Evolutionary conservation across 1,140 invertebrate genomes (phyloP).

Genomic region (Eriocheir sinensis): DNA sequence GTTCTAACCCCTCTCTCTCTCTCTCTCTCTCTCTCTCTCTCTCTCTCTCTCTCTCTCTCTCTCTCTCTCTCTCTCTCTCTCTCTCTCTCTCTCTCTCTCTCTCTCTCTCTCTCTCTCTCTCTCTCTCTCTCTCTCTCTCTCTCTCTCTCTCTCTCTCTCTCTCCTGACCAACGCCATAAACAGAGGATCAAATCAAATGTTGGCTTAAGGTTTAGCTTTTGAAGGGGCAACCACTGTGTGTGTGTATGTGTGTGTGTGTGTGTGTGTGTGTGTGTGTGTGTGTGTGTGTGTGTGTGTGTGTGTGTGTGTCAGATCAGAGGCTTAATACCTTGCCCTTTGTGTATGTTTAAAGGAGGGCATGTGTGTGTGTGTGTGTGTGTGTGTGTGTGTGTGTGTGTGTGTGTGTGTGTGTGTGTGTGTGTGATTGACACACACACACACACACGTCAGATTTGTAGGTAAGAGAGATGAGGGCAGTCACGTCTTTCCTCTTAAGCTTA

Average conservation of each 20-base stretch:
- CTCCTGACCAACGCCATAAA: not conserved
- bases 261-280: slow-evolving; percentile 40
- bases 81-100: no score
- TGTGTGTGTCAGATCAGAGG: no score
- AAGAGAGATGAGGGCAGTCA: no score
- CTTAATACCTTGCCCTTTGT: not conserved
- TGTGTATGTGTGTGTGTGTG: not conserved
- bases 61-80: not conserved
- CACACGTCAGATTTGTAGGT: no score
- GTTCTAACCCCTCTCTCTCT: not conserved
- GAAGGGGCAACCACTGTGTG: not conserved
- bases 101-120: not conserved
- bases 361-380: not conserved
- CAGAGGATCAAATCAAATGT: not conserved
- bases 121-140: not conserved
- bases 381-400: not conserved
- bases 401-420: no score
- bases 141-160: not conserved
- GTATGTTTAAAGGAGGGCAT: not conserved
- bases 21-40: no score
- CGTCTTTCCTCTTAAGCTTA: no score
- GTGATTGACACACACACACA: no score
- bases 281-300: slow-evolving; percentile 20
- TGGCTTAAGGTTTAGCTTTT: not conserved
- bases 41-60: not conserved